Evolutionary conservation across 2,113 vertebrate species (phyloP).

Genomic region (Mormyrus lacerda): DNA sequence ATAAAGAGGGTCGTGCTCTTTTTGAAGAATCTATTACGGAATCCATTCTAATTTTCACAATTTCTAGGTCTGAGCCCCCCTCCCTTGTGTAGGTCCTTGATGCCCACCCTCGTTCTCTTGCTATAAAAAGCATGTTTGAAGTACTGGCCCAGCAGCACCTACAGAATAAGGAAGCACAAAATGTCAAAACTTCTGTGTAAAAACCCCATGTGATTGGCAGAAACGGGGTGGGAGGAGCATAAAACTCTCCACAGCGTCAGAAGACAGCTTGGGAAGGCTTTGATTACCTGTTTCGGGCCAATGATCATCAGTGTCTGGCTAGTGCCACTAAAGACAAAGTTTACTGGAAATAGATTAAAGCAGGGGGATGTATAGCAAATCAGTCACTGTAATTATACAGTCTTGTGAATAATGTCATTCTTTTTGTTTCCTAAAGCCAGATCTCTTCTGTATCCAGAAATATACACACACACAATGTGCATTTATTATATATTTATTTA

Average conservation of each 20-base stretch:
- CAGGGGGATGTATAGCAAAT: background rate
- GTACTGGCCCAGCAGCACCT: background rate
- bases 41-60: background rate
- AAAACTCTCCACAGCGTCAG: background rate
- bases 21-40: background rate
- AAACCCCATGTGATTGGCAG: background rate
- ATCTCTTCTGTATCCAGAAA: background rate
- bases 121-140: conserved; percentile 3
- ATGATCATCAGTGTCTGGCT: background rate
- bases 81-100: background rate
- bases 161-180: background rate
- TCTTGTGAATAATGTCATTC: background rate
- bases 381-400: background rate
- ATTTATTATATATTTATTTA: no score
- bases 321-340: background rate
- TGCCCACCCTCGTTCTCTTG: background rate
- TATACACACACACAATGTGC: no score
- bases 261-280: background rate
- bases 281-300: background rate
- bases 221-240: background rate
- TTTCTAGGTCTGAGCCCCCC: background rate
- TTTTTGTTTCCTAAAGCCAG: background rate
- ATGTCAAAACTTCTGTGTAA: background rate
- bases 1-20: background rate
- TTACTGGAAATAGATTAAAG: background rate